A percentile compares a stretch with the other conserved stretches of the same genome.
Evolutionary conservation across 2,113 vertebrate species (phyloP).

Genomic region (Glaucidium brasilianum): DNA sequence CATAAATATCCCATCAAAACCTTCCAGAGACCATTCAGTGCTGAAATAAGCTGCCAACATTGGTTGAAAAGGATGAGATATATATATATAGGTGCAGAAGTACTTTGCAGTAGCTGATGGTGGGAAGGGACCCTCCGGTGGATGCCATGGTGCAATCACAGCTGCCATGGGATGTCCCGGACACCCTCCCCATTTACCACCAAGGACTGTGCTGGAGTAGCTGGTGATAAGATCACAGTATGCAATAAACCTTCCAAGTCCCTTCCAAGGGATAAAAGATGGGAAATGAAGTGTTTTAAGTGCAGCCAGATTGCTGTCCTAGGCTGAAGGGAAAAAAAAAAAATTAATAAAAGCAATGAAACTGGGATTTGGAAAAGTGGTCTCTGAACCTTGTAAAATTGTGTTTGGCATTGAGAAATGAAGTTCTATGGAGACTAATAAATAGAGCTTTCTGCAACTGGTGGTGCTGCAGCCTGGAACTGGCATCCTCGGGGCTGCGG

Average conservation of each 20-base stretch:
- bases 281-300: neutral
- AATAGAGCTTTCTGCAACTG: neutral
- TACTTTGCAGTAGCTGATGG: neutral
- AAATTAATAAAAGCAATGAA: neutral
- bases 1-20: neutral
- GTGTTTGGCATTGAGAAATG: neutral
- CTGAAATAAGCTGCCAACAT: neutral
- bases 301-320: constrained; percentile 9
- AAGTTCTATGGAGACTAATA: neutral
- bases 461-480: neutral
- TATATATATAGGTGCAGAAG: rapidly evolving
- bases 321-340: neutral
- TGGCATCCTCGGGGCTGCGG: neutral
- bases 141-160: neutral
- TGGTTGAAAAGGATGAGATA: neutral
- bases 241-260: neutral
- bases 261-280: neutral
- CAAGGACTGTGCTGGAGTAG: neutral
- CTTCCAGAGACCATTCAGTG: neutral
- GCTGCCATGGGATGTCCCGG: rapidly evolving
- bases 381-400: neutral
- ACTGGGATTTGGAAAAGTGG: neutral
- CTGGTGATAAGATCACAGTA: constrained; percentile 1
- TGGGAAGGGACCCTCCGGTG: neutral
- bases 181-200: neutral